Conservation (phyloP, 2,113 vertebrate genomes). For the Phycodurus eques region DNA sequence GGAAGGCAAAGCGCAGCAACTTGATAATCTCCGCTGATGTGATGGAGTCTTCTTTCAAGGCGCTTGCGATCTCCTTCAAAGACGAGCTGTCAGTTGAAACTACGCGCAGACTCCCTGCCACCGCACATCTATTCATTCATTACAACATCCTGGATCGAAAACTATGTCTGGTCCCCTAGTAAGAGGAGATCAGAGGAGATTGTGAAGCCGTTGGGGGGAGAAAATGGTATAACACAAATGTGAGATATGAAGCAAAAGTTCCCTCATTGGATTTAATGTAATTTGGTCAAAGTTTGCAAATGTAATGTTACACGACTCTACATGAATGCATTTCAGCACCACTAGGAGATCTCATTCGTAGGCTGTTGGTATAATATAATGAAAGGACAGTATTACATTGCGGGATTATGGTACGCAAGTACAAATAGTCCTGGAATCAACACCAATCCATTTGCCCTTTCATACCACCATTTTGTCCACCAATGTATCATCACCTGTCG, state of each 20-base stretch:
- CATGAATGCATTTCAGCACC: background rate
- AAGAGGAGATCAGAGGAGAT: constrained; percentile 19
- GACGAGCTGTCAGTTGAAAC: constrained; percentile 34
- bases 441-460: no score
- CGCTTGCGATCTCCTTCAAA: constrained; percentile 39
- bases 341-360: background rate
- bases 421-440: background rate
- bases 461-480: background rate
- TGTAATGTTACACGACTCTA: background rate
- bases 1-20: constrained; percentile 47
- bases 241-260: constrained; percentile 7
- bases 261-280: constrained; percentile 41
- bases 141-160: constrained; percentile 15
- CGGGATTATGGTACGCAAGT: background rate
- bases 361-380: background rate
- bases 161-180: background rate
- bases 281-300: constrained; percentile 10
- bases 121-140: constrained; percentile 24
- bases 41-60: constrained; percentile 50
- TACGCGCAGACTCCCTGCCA: constrained; percentile 28
- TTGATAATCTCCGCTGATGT: constrained; percentile 65
- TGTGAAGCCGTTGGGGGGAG: background rate
- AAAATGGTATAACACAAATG: constrained; percentile 3
- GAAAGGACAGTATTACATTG: background rate
- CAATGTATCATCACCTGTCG: no score